These are phyloP conservation scores for Torymus auratus DNA, from an alignment of 2,888 invertebrate species.

Conservation along the genomic window DNA sequence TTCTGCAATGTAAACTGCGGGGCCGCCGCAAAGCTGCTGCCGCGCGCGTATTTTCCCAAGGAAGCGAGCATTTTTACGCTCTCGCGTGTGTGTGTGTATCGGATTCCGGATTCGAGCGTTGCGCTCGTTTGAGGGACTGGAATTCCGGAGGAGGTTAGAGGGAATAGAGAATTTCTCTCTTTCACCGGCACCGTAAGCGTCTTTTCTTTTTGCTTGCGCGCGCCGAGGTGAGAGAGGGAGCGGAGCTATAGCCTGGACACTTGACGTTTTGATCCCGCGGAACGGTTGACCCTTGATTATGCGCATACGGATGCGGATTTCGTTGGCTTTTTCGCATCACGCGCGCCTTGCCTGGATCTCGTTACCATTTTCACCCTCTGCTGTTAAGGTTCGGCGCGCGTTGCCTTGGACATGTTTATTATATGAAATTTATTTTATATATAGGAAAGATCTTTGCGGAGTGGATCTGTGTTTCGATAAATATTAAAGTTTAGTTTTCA, in stretches of 20 bases:
- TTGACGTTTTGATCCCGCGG: constrained; percentile 46
- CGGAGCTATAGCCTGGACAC: background rate
- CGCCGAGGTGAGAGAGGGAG: background rate
- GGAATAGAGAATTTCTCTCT: constrained; percentile 35
- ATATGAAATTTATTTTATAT: too few species aligned
- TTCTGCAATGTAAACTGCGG: constrained; percentile 36
- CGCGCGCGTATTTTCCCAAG: background rate
- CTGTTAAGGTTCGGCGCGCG: too few species aligned
- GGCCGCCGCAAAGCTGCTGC: constrained; percentile 9
- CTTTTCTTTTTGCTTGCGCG: background rate
- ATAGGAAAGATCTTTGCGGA: too few species aligned
- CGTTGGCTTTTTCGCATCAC: too few species aligned
- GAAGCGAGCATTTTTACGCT: constrained; percentile 15
- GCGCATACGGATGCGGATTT: constrained; percentile 24
- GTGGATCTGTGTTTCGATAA: too few species aligned
- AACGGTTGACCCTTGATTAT: constrained; percentile 33
- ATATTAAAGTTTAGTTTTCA: too few species aligned
- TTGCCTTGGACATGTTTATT: too few species aligned
- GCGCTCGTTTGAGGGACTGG: constrained; percentile 15
- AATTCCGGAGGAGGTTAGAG: constrained; percentile 14
- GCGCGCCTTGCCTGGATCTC: too few species aligned
- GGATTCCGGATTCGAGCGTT: constrained; percentile 25
- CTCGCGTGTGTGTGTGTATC: background rate
- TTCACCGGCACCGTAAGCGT: background rate
- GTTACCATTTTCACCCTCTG: too few species aligned